phyloP scores from a whole-genome alignment of 2,888 invertebrate species.

The Orthonevra nobilis region DNA sequence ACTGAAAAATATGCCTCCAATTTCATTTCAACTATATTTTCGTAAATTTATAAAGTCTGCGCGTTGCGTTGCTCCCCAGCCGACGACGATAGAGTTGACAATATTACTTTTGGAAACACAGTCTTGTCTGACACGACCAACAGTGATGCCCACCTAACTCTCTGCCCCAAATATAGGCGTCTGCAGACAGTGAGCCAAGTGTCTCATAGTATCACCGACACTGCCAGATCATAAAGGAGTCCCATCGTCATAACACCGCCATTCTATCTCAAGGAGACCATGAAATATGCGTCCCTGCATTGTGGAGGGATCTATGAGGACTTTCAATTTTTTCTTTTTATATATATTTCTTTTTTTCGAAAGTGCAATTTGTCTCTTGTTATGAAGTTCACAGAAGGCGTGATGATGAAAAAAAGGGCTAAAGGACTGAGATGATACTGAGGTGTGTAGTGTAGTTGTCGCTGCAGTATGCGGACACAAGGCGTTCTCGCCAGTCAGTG shows the following conservation, averaged over 20 bases:
- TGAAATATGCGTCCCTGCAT: conserved; percentile 52
- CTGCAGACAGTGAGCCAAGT: conserved; percentile 7
- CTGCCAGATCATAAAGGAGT: conserved; percentile 41
- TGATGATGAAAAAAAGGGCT: conserved; percentile 47
- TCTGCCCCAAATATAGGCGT: neutral
- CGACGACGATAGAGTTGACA: conserved; percentile 30
- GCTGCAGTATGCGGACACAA: conserved; percentile 49
- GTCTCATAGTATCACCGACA: conserved; percentile 25
- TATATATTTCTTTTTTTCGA: conserved; percentile 22
- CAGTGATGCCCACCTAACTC: conserved; percentile 7
- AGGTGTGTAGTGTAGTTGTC: conserved; percentile 31
- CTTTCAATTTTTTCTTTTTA: conserved; percentile 5
- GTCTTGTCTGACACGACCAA: conserved; percentile 23
- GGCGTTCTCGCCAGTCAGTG: conserved; percentile 14
- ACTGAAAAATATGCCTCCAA: conserved; percentile 81
- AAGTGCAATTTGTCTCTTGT: conserved; percentile 69
- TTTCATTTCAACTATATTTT: conserved; percentile 81
- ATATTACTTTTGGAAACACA: conserved; percentile 34
- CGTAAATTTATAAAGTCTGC: conserved; percentile 35
- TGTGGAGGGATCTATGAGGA: conserved; percentile 1
- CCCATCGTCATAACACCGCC: conserved; percentile 50
- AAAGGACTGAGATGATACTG: conserved; percentile 8
- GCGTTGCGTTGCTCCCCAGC: neutral
- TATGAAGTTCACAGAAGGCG: conserved; percentile 66
- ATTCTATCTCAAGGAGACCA: conserved; percentile 44